A percentile compares a stretch with the other conserved stretches of the same genome.
Evolutionary conservation across 1,140 invertebrate species (phyloP).

Genomic region (Diploscapter pachys): DNA sequence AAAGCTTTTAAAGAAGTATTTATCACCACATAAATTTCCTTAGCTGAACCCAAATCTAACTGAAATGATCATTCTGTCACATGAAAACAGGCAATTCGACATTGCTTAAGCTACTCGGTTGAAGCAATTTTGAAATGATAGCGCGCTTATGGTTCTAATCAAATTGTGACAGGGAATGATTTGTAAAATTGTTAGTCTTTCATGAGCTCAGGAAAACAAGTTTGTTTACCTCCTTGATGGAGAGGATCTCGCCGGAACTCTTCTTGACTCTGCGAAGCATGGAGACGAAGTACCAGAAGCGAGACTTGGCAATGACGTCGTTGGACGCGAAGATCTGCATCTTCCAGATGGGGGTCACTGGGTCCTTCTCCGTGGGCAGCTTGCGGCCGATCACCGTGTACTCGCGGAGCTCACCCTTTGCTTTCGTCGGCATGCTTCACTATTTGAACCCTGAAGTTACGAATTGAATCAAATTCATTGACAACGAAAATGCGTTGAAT

Average conservation of each 20-base stretch:
- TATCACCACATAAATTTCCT: no score
- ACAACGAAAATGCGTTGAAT: no score
- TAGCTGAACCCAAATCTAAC: no score
- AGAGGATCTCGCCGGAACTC: conserved; percentile 94
- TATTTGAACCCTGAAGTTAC: not conserved
- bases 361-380: conserved; percentile 85
- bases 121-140: no score
- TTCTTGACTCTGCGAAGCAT: conserved; percentile 99
- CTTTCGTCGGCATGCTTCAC: conserved; percentile 57
- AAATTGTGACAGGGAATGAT: not conserved
- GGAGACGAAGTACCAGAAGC: conserved; percentile 98
- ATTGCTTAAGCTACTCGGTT: no score
- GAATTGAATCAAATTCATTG: no score
- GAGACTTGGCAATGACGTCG: conserved; percentile 91
- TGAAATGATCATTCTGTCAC: no score
- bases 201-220: no score
- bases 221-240: conserved; percentile 72
- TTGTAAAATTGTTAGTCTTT: not conserved
- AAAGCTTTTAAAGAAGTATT: no score
- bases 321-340: conserved; percentile 99
- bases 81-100: no score
- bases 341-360: conserved; percentile 88
- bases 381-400: conserved; percentile 96
- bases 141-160: not conserved
- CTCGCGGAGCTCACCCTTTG: conserved; percentile 73